A percentile compares a stretch with the other conserved stretches of the same genome.
Conservation (phyloP, 2,888 invertebrate species). For the Cheilosia pagana region DNA sequence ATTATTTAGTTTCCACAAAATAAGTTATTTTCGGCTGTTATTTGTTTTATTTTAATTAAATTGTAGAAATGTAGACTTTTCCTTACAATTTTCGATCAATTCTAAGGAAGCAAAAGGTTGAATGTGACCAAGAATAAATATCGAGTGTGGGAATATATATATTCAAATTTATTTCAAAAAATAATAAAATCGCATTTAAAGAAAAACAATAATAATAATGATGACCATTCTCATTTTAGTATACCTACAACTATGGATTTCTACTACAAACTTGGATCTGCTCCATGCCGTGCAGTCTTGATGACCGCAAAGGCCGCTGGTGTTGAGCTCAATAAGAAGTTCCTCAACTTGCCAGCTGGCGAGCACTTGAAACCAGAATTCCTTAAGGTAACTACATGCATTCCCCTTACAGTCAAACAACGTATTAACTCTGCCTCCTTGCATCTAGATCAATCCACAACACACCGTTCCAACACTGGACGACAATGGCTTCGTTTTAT, state of each 20-base stretch:
- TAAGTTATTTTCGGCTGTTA: too few species aligned
- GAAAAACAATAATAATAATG: not conserved
- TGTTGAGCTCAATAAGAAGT: constrained; percentile 87
- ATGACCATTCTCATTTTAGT: constrained; percentile 21
- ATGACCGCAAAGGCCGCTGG: constrained; percentile 88
- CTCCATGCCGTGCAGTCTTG: constrained; percentile 87
- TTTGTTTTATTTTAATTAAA: too few species aligned
- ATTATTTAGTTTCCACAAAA: too few species aligned
- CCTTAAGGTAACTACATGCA: constrained; percentile 85
- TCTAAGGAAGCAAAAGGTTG: too few species aligned
- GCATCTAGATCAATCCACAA: constrained; percentile 89
- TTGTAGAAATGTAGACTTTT: too few species aligned
- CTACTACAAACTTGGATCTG: constrained; percentile 87
- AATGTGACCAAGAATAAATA: too few species aligned
- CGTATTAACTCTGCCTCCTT: not conserved
- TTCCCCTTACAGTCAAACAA: not conserved
- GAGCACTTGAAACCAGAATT: constrained; percentile 89
- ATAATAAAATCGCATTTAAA: too few species aligned
- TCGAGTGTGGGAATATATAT: too few species aligned
- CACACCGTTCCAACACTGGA: constrained; percentile 93
- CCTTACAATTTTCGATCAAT: too few species aligned
- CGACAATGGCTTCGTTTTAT: constrained; percentile 91
- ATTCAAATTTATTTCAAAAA: too few species aligned
- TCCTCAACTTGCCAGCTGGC: constrained; percentile 85
- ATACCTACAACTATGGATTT: constrained; percentile 84